Base-by-base conservation (phyloP, 2,113 vertebrate genomes). In the Procavia capensis region DNA sequence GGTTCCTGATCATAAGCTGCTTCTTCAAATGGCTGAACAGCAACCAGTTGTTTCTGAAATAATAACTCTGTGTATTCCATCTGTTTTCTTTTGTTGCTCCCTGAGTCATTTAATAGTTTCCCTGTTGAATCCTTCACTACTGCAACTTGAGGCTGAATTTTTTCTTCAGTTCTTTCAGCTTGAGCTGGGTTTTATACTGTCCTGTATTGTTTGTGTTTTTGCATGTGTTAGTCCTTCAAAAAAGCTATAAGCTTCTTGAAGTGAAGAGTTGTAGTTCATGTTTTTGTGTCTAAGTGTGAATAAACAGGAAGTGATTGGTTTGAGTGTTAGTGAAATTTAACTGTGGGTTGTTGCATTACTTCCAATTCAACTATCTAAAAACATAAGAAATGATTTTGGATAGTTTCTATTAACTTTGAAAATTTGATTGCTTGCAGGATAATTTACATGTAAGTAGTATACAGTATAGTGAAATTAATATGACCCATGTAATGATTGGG, bases 371-470 rank as follows among this genome's bases (percentile, higher is more conserved):
- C n/a, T 45, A 29, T 61, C 14, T 66, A 91, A 93, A 85, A 72
- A n/a, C 57, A 84, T 45, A 93, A 85, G 59, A 87, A 72, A 84
- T 68, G 11, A 19, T 68, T 41, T 79, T 68, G 7, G 29, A 39
- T 76, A 92, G 10, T 95, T 96, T 74, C 50, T 76, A 10, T 90
- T 45, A 74, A 4, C 54, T 94, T 93, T 91, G 45, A 93, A 89
- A 91, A 79, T 82, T 34, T 76, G 57, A 43, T 61, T 76, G 20
- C 20, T 82, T 9, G 75, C 22, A 57, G 83, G 13, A 84, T 34
- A 75, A n/a, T 88, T 88, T 93, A 76, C 47, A 63, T 84, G 31
- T 93, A 43, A 79, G 36, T 63, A 72, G 13, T 88, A 54, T 54
- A 16, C 17, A 13, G 50, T 54, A 16, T 16, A 13, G 50, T 54